Conservation (phyloP, 2,888 invertebrate genomes). For the Tetranychus piercei region DNA sequence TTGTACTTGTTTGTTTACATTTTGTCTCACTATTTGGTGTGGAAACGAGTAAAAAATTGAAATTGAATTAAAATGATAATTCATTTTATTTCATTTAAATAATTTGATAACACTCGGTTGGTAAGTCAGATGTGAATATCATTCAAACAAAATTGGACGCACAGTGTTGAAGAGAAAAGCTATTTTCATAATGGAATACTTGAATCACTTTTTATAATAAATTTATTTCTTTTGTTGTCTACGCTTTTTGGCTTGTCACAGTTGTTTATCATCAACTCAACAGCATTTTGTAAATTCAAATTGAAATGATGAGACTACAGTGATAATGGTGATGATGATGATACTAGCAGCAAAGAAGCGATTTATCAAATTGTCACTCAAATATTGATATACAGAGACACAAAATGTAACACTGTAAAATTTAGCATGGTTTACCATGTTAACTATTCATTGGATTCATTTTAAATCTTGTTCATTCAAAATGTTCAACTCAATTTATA, state of each 20-base stretch:
- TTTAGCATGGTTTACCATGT: not conserved
- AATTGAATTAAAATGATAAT: too few relatives aligned
- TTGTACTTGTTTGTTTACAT: too few relatives aligned
- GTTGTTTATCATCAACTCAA: not conserved
- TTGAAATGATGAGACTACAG: not conserved
- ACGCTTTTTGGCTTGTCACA: too few relatives aligned
- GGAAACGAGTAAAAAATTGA: too few relatives aligned
- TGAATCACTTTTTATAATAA: not conserved
- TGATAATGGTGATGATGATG: not conserved
- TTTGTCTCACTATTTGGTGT: too few relatives aligned
- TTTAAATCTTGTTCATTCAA: not conserved
- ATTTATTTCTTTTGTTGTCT: not conserved
- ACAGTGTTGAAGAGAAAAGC: too few relatives aligned
- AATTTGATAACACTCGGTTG: too few relatives aligned
- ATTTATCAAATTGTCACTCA: not conserved
- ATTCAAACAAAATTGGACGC: too few relatives aligned
- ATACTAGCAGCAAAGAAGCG: not conserved
- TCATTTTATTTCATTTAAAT: too few relatives aligned
- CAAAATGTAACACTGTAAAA: too few relatives aligned
- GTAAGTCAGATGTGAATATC: too few relatives aligned
- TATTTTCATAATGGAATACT: too few relatives aligned
- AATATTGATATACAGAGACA: not conserved
- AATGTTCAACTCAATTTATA: not conserved
- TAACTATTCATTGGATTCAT: not conserved
- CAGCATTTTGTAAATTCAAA: not conserved